Percentiles rank a stretch among this genome's conserved stretches.
phyloP scores from a whole-genome alignment of 1,140 invertebrate species.

The Drosophila azteca region DNA sequence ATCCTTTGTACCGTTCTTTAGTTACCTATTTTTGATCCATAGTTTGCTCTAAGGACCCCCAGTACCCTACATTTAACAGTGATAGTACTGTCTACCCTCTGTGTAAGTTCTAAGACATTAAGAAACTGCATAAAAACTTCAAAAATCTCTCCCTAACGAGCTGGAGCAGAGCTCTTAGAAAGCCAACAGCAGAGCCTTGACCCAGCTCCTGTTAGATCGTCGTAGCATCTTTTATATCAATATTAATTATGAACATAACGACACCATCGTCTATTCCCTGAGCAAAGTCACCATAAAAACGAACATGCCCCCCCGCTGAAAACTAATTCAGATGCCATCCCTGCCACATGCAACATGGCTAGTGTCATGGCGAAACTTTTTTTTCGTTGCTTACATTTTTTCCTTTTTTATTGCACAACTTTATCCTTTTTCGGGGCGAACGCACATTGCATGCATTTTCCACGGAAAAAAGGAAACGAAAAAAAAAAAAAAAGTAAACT shows the following conservation, averaged over 20 bases:
- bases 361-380: slow-evolving; percentile 67
- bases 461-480: slow-evolving; percentile 26
- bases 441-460: slow-evolving; percentile 67
- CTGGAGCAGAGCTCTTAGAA: no score
- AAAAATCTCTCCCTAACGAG: no score
- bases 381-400: slow-evolving; percentile 21
- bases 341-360: slow-evolving; percentile 56
- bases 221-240: not conserved
- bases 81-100: not conserved
- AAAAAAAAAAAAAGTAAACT: slow-evolving; percentile 25
- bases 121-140: no score
- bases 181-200: no score
- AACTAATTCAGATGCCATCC: slow-evolving; percentile 40
- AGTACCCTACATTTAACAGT: not conserved
- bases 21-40: no score
- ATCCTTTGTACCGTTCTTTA: no score
- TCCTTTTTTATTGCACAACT: slow-evolving; percentile 67
- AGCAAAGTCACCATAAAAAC: slow-evolving; percentile 13
- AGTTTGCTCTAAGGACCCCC: not conserved
- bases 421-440: slow-evolving; percentile 61
- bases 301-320: slow-evolving; percentile 12
- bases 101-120: no score
- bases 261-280: not conserved
- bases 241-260: not conserved
- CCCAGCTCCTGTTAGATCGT: no score